Evolutionary conservation across 2,113 vertebrate genomes (phyloP).

Genomic region (Hirundichthys speculiger): DNA sequence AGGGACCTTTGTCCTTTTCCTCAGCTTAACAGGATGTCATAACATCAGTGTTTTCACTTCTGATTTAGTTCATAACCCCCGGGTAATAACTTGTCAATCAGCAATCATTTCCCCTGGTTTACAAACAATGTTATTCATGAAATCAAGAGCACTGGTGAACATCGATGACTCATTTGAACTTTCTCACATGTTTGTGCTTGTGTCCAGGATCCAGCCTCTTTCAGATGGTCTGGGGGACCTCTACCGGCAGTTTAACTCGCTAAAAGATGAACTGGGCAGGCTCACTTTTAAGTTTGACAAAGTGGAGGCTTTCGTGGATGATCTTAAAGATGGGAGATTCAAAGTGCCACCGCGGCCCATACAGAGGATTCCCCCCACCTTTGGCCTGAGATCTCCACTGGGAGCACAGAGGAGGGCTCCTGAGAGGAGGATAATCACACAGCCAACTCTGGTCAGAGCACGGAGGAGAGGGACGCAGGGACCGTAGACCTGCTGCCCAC

Average conservation of each 20-base stretch:
- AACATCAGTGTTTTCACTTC: too few relatives aligned
- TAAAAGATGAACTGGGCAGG: conserved; percentile 83
- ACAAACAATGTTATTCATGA: too few relatives aligned
- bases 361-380: conserved; percentile 15
- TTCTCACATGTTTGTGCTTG: conserved; percentile 1
- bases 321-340: conserved; percentile 69
- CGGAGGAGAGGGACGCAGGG: conserved; percentile 45
- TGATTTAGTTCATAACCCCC: too few relatives aligned
- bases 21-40: too few relatives aligned
- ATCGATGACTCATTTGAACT: conserved; percentile 8
- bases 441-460: conserved; percentile 25
- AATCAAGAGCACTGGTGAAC: too few relatives aligned
- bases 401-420: conserved; percentile 34
- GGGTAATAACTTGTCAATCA: too few relatives aligned
- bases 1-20: conserved; percentile 14
- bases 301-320: conserved; percentile 83
- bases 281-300: conserved; percentile 81
- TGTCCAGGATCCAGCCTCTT: conserved; percentile 82
- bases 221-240: conserved; percentile 85
- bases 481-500: conserved; percentile 13
- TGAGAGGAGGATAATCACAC: conserved; percentile 4
- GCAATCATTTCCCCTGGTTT: not conserved
- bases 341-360: conserved; percentile 22
- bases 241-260: conserved; percentile 83
- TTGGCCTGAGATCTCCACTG: conserved; percentile 37